Base-by-base conservation (phyloP, 2,888 invertebrate genomes). In the Agriopis leucophaearia region DNA sequence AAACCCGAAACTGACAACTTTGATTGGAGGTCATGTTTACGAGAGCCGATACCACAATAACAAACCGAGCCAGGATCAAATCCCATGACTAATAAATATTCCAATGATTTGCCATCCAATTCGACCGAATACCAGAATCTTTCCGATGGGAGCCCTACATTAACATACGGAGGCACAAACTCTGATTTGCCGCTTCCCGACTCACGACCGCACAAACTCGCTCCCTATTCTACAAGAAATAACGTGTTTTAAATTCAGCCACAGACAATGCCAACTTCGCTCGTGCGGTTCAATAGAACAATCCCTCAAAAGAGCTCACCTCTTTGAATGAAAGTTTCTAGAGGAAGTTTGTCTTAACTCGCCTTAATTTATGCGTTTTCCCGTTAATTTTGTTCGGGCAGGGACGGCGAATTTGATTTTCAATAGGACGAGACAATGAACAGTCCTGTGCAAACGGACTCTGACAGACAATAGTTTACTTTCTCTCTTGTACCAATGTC, bases 71-170 rank as follows among this genome's bases (percentile, higher is more conserved):
- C 78, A 73, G 74, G 76, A 80, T 82, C 79, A 78, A 86, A 81
- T 89, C 92, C 89, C 88, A 75, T 76, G 81, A 72, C 90, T 89
- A 89, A 90, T 91, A 92, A 90, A 92, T 91, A 91, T 90, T 89
- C 91, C 89, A 88, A 89, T 89, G 89, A 90, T 86, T 89, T 86
- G 83, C 83, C 86, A 87, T 88, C 88, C 91, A 88, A 90, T 90
- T 88, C 89, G 83, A 79, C 80, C 78, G 84, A 82, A 83, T 84
- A 79, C 74, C 82, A 77, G 83, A 91, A 91, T 91, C 89, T 89
- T 90, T 88, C 91, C 90, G 81, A 88, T 83, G 91, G 91, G 91
- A 89, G 77, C 80, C 80, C 78, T 84, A 79, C 81, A 91, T 91
- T 91, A 88, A 87, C 91, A 91, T 92, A 90, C 80, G 81, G 77